These are phyloP conservation scores for Edolisoma coerulescens DNA, from an alignment of 2,113 vertebrate species.

Conservation along the genomic window DNA sequence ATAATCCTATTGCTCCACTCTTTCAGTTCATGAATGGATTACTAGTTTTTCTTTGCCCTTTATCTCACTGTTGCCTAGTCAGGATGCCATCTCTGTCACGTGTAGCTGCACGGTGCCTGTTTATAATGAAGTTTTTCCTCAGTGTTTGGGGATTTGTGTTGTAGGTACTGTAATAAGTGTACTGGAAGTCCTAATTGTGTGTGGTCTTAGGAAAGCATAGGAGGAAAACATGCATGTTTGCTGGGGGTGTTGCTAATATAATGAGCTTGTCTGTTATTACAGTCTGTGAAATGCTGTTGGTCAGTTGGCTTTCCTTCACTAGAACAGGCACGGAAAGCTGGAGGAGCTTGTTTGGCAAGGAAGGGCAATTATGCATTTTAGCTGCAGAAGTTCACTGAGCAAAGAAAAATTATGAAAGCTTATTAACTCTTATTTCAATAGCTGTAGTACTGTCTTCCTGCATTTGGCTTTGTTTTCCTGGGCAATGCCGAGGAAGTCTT, in stretches of 20 bases:
- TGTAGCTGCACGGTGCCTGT: accelerated
- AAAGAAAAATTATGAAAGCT: neutral
- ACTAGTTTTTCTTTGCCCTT: neutral
- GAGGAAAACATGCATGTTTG: neutral
- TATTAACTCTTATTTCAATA: neutral
- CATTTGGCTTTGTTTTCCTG: neutral
- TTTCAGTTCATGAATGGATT: neutral
- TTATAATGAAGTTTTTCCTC: neutral
- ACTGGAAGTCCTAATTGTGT: neutral
- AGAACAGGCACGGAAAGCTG: neutral
- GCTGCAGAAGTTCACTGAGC: neutral
- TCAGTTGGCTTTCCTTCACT: neutral
- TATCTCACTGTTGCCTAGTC: neutral
- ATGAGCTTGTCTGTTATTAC: neutral
- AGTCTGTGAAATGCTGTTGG: neutral
- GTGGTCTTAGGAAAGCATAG: neutral
- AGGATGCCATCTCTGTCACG: neutral
- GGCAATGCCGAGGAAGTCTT: neutral
- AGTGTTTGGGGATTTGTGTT: neutral
- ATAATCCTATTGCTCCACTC: neutral
- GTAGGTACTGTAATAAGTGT: neutral
- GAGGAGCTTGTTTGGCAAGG: neutral
- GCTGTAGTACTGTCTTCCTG: neutral
- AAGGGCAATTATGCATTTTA: neutral
- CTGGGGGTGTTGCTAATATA: neutral